phyloP scores from a whole-genome alignment of 2,113 vertebrate genomes.

The Xenopus laevis region DNA sequence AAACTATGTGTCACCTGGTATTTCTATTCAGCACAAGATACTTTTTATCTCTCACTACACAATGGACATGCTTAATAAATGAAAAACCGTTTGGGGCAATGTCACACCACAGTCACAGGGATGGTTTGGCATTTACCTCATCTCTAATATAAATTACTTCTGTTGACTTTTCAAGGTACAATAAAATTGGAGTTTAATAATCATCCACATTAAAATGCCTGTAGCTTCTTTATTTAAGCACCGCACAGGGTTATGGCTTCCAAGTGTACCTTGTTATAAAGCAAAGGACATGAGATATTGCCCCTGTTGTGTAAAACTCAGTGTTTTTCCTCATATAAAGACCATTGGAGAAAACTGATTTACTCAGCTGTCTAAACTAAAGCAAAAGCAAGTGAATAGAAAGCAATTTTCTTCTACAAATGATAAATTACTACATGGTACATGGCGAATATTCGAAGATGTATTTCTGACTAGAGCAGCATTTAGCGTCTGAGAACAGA shows the following conservation, averaged over 20 bases:
- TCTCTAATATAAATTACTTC: constrained; percentile 17
- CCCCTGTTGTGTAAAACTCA: no score
- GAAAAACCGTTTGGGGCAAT: not conserved
- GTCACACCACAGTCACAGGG: not conserved
- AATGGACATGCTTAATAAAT: not conserved
- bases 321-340: constrained; percentile 36
- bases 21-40: no score
- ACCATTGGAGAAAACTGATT: constrained; percentile 42
- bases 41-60: no score
- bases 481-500: not conserved
- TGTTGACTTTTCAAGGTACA: not conserved
- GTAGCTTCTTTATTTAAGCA: constrained; percentile 10
- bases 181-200: constrained; percentile 24
- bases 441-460: not conserved
- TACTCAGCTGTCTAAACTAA: constrained; percentile 50
- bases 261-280: constrained; percentile 49
- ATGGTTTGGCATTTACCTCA: not conserved
- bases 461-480: not conserved
- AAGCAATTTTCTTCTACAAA: constrained; percentile 55
- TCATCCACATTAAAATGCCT: constrained; percentile 6
- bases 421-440: constrained; percentile 46
- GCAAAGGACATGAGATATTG: constrained; percentile 49
- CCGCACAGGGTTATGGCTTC: constrained; percentile 21
- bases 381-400: constrained; percentile 55
- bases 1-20: no score